Evolutionary conservation across 2,113 vertebrate species (phyloP).

Genomic region (Gobio gobio): DNA sequence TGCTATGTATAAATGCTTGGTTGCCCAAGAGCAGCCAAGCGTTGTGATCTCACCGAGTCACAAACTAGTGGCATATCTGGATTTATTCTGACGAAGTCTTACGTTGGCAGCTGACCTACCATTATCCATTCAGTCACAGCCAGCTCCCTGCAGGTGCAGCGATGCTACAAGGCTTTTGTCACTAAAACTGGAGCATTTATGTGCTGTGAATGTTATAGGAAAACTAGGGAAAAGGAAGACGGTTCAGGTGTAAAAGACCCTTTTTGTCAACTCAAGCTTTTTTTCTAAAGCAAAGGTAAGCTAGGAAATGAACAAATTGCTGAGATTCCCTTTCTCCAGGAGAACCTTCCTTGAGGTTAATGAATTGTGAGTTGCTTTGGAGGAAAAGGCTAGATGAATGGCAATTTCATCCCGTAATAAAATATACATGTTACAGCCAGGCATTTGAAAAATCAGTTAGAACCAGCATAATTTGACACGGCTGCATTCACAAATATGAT

Average conservation of each 20-base stretch:
- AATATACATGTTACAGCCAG: background rate
- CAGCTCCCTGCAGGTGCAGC: background rate
- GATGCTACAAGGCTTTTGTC: background rate
- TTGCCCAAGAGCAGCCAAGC: constrained; percentile 1
- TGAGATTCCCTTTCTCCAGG: background rate
- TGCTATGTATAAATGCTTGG: background rate
- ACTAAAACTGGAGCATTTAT: background rate
- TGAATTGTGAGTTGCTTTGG: background rate
- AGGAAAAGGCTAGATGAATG: background rate
- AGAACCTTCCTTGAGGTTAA: background rate
- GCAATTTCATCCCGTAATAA: background rate
- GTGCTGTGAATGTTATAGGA: background rate
- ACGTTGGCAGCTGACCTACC: constrained; percentile 27
- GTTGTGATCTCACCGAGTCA: background rate
- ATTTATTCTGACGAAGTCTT: background rate
- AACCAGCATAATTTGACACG: background rate
- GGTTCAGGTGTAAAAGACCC: background rate
- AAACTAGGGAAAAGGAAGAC: background rate
- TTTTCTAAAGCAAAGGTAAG: background rate
- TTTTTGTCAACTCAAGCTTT: background rate
- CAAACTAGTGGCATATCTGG: background rate
- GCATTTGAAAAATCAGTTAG: background rate
- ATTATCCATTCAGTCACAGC: constrained; percentile 15
- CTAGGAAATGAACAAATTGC: background rate
- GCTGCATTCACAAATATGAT: background rate